Evolutionary conservation across 2,797 vertebrate genomes (phyloP), one percentile per base, ranked within the genome.

Genomic region (Catamblyrhynchus diadema): DNA sequence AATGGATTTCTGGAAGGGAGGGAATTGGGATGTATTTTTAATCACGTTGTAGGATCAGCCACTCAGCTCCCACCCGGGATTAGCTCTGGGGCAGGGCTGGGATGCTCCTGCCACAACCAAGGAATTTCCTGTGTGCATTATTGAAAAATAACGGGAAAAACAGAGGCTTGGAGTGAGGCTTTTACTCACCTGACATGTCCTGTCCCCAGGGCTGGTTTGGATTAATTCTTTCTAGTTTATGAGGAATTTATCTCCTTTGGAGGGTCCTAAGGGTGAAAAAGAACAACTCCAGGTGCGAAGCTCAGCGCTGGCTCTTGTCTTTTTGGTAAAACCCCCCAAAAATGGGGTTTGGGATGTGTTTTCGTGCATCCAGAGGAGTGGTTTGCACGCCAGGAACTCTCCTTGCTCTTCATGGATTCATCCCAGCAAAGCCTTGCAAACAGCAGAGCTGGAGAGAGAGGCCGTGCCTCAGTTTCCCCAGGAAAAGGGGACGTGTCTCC

Each of bases 1-100:
- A 82, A 77, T 44, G 37, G 60, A n/a, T 82, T 82, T 87, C 50
- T 62, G 89, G 41, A 44, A 70, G 77, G 57, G 70, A 78, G 65
- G 81, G 93, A 71, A 39, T 22, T 50, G 75, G 51, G 81, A 27
- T 22, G 42, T 47, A 33, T 91, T 87, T 93, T 94, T 91, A 93
- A 78, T 83, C 81, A 41, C 0, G 0, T 77, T 59, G 41, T 24
- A 20, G 81, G 64, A 74, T 61, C 81, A 84, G 61, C 56, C 51
- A 24, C 47, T 75, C 51, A 50, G 9, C 47, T 69, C 67, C 80
- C 1, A 5, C 8, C 2, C 73, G 35, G 70, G 54, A 72, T 20
- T 8, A 14, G 61, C 62, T 37, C 18, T 32, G 35, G 62, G 62
- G 22, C 61, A 37, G 60, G 54, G 70, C 54, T 37, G 44, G 3